A percentile compares a stretch with the other conserved stretches of the same genome.
phyloP scores from a whole-genome alignment of 2,797 vertebrate genomes.

The Diplodus puntazzo region DNA sequence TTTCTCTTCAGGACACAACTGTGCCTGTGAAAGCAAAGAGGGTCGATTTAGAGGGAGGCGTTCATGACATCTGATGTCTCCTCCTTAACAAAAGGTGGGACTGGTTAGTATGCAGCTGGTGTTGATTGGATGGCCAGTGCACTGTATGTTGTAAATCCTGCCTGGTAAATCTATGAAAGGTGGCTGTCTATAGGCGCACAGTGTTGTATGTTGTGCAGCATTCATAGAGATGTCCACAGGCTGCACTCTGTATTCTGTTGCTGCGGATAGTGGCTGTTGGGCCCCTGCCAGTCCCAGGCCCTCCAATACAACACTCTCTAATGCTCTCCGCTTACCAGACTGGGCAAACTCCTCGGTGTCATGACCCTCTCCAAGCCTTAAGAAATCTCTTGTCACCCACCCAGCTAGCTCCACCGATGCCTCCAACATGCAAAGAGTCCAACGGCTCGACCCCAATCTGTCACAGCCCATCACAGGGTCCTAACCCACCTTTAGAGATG shows the following conservation, averaged over 20 bases:
- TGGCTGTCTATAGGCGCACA: constrained; percentile 55
- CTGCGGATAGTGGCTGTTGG: constrained; percentile 61
- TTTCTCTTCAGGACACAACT: constrained; percentile 73
- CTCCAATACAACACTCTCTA: constrained; percentile 56
- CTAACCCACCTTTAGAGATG: constrained; percentile 68
- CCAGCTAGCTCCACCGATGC: constrained; percentile 62
- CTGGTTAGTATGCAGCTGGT: constrained; percentile 79
- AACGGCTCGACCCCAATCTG: constrained; percentile 79
- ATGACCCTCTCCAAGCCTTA: constrained; percentile 79
- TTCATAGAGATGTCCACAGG: constrained; percentile 64
- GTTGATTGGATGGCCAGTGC: constrained; percentile 46
- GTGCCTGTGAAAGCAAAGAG: constrained; percentile 67
- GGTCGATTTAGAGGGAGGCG: constrained; percentile 72
- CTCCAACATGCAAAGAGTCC: constrained; percentile 66
- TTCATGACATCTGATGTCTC: constrained; percentile 77
- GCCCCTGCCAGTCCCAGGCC: constrained; percentile 70
- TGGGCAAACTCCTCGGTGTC: constrained; percentile 74
- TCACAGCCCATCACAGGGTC: constrained; percentile 78
- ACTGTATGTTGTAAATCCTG: constrained; percentile 76
- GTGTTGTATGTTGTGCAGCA: constrained; percentile 54
- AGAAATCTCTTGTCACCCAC: constrained; percentile 76
- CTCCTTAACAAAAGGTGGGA: constrained; percentile 69
- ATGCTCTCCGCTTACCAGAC: constrained; percentile 56
- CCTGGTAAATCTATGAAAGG: constrained; percentile 73
- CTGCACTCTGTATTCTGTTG: constrained; percentile 65